Percentiles rank a stretch among this genome's conserved stretches.
These are phyloP conservation scores for Drosophila pachea DNA, from an alignment of 1,140 invertebrate genomes.

Conservation along the genomic window DNA sequence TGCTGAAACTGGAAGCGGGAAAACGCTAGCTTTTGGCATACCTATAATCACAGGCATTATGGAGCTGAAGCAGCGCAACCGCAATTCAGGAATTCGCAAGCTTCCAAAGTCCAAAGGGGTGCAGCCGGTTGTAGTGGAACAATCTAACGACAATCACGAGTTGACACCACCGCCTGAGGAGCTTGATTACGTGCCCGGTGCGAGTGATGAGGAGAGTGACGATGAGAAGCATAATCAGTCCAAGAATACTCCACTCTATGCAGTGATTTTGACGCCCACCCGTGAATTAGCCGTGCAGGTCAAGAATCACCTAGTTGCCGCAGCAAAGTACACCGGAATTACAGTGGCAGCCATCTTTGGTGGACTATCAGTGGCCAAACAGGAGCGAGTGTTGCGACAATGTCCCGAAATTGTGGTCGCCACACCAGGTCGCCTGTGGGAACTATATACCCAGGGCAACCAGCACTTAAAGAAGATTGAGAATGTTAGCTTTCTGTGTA, in stretches of 20 bases:
- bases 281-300: constrained; percentile 97
- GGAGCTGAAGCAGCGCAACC: constrained; percentile 81
- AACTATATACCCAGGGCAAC: constrained; percentile 90
- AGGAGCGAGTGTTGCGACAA: constrained; percentile 89
- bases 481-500: constrained; percentile 90
- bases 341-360: constrained; percentile 89
- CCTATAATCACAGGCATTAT: constrained; percentile 93
- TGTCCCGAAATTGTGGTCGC: constrained; percentile 96
- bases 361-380: constrained; percentile 94
- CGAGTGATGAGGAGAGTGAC: constrained; percentile 78
- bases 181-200: constrained; percentile 65
- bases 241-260: constrained; percentile 83
- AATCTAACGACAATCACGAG: constrained; percentile 59
- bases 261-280: constrained; percentile 95
- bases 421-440: constrained; percentile 97
- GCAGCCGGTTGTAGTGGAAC: constrained; percentile 56
- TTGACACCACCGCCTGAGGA: constrained; percentile 73
- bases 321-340: constrained; percentile 87
- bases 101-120: constrained; percentile 77
- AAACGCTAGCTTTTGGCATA: constrained; percentile 97
- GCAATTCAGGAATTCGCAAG: constrained; percentile 61
- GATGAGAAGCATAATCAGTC: constrained; percentile 59
- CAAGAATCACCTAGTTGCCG: constrained; percentile 88
- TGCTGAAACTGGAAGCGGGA: constrained; percentile 98
- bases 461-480: constrained; percentile 86